Percentiles rank a stretch among this genome's conserved stretches.
Evolutionary conservation across 2,113 vertebrate genomes (phyloP).

Genomic region (Catharus bicknelli): DNA sequence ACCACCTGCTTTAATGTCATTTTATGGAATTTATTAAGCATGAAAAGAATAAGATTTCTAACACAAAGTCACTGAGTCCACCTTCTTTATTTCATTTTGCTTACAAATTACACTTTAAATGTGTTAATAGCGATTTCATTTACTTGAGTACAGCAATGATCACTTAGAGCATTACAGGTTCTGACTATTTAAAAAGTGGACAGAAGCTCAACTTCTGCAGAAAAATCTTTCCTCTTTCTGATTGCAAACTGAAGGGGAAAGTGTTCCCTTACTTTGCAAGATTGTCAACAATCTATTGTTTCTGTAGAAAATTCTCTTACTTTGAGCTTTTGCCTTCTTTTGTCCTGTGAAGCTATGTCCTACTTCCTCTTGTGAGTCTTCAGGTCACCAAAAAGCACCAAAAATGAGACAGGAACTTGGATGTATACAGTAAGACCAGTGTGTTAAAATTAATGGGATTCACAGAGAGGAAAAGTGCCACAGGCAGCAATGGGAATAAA

Average conservation of each 20-base stretch:
- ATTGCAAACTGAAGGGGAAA: not conserved
- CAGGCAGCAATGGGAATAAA: not conserved
- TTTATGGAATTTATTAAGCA: not conserved
- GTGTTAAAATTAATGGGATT: conserved; percentile 38
- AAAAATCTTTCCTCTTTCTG: not conserved
- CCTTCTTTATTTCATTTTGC: not conserved
- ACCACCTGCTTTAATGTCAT: not conserved
- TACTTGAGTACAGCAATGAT: not conserved
- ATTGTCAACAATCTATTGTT: not conserved
- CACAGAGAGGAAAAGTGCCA: not conserved
- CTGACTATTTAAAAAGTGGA: not conserved
- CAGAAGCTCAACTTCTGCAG: not conserved
- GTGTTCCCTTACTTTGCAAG: not conserved
- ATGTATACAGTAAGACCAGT: not conserved
- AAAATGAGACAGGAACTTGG: not conserved
- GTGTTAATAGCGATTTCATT: not conserved
- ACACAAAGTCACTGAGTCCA: not conserved
- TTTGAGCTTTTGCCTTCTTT: not conserved
- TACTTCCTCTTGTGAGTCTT: conserved; percentile 1
- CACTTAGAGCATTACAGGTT: not conserved
- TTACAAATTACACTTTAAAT: not conserved
- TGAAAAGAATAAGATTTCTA: not conserved
- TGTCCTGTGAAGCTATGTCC: not conserved
- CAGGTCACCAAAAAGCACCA: not conserved
- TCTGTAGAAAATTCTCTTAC: not conserved